These are phyloP conservation scores for Amazona vittata DNA, from an alignment of 2,113 vertebrate species.

Conservation along the genomic window DNA sequence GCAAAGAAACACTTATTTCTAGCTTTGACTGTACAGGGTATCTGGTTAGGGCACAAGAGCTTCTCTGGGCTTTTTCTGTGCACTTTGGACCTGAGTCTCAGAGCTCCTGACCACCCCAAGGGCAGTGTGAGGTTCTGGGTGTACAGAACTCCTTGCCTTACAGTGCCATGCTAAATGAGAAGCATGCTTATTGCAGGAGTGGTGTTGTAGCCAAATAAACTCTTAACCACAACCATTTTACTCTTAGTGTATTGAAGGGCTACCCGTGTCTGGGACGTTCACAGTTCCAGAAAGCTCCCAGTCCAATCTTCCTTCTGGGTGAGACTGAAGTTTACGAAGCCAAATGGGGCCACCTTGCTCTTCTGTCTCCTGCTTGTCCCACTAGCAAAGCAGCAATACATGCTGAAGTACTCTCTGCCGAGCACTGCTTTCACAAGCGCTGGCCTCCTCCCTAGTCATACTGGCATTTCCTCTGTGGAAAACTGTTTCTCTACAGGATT, in stretches of 20 bases:
- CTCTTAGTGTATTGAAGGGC: neutral
- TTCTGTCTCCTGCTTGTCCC: neutral
- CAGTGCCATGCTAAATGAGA: neutral
- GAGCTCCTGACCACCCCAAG: neutral
- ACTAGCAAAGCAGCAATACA: neutral
- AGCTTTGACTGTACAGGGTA: fast-evolving
- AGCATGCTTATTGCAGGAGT: neutral
- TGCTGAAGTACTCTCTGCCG: neutral
- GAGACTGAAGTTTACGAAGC: neutral
- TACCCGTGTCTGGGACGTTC: neutral
- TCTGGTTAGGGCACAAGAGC: neutral
- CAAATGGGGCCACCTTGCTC: neutral
- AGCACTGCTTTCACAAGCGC: neutral
- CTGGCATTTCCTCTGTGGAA: slow-evolving; percentile 1
- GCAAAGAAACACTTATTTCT: neutral
- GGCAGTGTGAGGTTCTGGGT: neutral
- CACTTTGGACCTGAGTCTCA: neutral
- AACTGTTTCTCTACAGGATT: neutral
- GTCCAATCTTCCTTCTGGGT: neutral
- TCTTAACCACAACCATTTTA: neutral
- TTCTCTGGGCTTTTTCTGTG: neutral
- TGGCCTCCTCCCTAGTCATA: neutral
- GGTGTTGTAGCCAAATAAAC: neutral
- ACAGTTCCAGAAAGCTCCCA: neutral
- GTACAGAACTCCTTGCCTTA: neutral